Evolutionary conservation across 2,113 vertebrate species (phyloP).

Genomic region (Crotalus helleri): DNA sequence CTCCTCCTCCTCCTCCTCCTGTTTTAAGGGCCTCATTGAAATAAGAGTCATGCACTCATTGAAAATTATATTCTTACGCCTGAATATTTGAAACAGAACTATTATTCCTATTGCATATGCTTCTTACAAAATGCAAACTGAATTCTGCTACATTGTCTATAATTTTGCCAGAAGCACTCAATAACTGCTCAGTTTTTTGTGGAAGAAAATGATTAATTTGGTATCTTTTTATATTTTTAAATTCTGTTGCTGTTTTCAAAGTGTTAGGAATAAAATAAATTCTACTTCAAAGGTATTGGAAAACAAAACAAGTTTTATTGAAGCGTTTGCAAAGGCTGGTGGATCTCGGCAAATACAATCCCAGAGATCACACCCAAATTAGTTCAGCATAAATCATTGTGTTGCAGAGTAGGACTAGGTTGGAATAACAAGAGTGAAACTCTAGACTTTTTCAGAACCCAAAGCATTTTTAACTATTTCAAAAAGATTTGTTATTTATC

Average conservation of each 20-base stretch:
- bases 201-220: not conserved
- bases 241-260: not conserved
- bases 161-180: constrained; percentile 6
- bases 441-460: not conserved
- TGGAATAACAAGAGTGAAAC: not conserved
- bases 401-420: not conserved
- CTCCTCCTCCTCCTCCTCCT: not conserved
- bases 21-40: not conserved
- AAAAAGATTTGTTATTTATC: not conserved
- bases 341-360: no score
- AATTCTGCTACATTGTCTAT: not conserved
- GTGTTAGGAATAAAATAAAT: no score
- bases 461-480: not conserved
- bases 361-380: no score
- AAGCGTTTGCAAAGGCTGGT: no score
- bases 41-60: not conserved
- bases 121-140: not conserved
- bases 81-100: not conserved
- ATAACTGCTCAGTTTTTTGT: constrained; percentile 16
- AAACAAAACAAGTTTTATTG: no score
- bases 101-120: not conserved
- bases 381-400: not conserved
- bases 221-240: not conserved
- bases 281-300: no score
- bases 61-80: not conserved